Base-by-base conservation (phyloP, 2,113 vertebrate species). In the Girardinichthys multiradiatus region DNA sequence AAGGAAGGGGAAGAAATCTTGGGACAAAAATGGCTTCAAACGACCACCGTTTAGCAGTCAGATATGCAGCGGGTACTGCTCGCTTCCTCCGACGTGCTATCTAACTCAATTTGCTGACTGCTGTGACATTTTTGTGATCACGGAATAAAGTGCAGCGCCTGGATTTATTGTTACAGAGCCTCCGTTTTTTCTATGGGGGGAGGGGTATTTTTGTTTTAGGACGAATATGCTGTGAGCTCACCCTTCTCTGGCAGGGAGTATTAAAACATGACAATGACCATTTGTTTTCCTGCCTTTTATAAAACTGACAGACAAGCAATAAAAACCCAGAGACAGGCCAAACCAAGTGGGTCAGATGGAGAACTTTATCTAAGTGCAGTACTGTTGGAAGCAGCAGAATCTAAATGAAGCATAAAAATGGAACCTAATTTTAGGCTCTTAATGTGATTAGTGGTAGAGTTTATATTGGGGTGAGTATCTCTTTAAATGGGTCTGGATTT, bases 71-170 rank as follows among this genome's bases (percentile, higher is more conserved):
- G 17, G 75, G 58, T 67, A 37, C 3, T 26, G 68, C 57, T 75
- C 54, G 80, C 82, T 78, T 65, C 80, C 70, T 12, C 74, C 70
- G 70, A 57, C 59, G 13, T 42, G 73, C 79, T 64, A 64, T 84
- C 76, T 70, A 69, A 84, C 70, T 86, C 81, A 81, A 72, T 91
- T 85, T 82, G 72, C 91, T 82, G 85, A 88, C 86, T 80, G 79
- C 87, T 57, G 48, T 83, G 88, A 85, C 84, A 84, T 87, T 87
- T 89, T 64, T 87, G 72, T 78, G 80, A 86, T 81, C 68, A 48
- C 64, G 15, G 5, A 57, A 69, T 70, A 87, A 82, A 83, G 74
- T 67, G 79, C 77, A 79, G 70, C 4, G 9, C 33, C 64, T 70
- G 78, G 62, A 86, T 87, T 89, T 83, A 83, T 80, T 82, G 75